These are phyloP conservation scores for Resseliella maxima DNA, from an alignment of 2,888 invertebrate genomes.

Conservation along the genomic window DNA sequence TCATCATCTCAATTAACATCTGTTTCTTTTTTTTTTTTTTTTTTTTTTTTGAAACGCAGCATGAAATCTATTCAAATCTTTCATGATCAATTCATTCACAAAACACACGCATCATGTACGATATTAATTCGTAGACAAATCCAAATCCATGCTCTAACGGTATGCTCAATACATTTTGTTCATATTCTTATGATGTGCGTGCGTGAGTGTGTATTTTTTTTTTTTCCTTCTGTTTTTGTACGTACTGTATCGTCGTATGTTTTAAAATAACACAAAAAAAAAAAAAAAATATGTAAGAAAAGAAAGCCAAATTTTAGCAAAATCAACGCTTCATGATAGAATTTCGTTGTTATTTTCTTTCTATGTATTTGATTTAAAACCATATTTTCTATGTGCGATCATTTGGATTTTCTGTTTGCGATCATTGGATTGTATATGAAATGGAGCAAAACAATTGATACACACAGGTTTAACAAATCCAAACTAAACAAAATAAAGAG, in stretches of 20 bases:
- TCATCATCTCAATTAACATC: slow-evolving; percentile 34
- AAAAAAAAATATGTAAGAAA: not conserved
- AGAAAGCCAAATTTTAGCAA: not conserved
- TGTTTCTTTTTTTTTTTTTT: not conserved
- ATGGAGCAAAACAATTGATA: slow-evolving; percentile 44
- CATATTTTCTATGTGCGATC: not conserved
- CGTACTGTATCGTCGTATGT: not conserved
- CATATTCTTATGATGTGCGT: not conserved
- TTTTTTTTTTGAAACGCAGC: not conserved
- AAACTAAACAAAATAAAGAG: not conserved
- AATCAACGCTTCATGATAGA: slow-evolving; percentile 6
- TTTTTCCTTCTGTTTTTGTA: not conserved
- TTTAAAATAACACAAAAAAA: no score
- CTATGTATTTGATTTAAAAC: not conserved
- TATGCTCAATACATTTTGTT: not conserved
- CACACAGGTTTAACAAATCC: no score
- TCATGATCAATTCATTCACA: slow-evolving; percentile 31
- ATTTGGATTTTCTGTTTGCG: no score
- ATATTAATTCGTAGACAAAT: not conserved
- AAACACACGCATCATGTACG: slow-evolving; percentile 5
- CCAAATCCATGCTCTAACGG: not conserved
- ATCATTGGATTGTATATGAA: slow-evolving; percentile 45
- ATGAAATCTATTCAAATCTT: not conserved
- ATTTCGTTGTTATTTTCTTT: not conserved
- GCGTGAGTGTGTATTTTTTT: not conserved